Base-by-base conservation (phyloP, 2,113 vertebrate genomes). In the Eleginops maclovinus region DNA sequence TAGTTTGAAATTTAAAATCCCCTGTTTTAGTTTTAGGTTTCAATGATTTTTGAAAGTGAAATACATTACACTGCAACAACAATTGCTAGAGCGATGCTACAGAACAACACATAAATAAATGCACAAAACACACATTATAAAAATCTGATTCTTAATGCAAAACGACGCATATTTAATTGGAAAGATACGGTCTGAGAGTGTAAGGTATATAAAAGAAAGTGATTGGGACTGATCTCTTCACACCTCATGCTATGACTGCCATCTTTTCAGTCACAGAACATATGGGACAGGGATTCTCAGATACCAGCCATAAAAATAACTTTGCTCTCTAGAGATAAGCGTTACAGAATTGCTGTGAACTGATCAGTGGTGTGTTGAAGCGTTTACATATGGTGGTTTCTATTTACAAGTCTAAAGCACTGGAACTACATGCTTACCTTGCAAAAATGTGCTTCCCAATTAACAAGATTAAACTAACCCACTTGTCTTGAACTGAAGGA, bases 391-490 rank as follows among this genome's bases (percentile, higher is more conserved):
- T 13, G 15, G 12, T 19, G 55, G 6, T 72, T 53, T 72, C 55
- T 22, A 40, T 71, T 3, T 9, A 17, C 15, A 26, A 22, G 13
- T 68, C 40, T 65, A 56, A 60, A 75, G 44, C 13, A 19, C 13
- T 44, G 40, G 9, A 55, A 50, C 26, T 54, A 15, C 46, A 13
- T 55, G 21, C 61, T 79, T 49, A 72, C 21, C 16, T 28, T 46
- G 24, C 9, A 69, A 51, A 47, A 41, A 19, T 28, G 44, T 9
- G 4, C 44, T 15, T 44, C 46, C 26, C 22, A 15, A 60, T 74
- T 40, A 59, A 73, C 13, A 70, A 36, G 4, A 64, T 50, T 62
- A 46, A 73, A 69, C 73, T 43, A 40, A 74, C 75, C 9, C 41
- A 61, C 28, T 21, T 41, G 14, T 50, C 54, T 72, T 43, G 50